phyloP scores from a whole-genome alignment of 2,888 invertebrate genomes.

The Aquatica leii region DNA sequence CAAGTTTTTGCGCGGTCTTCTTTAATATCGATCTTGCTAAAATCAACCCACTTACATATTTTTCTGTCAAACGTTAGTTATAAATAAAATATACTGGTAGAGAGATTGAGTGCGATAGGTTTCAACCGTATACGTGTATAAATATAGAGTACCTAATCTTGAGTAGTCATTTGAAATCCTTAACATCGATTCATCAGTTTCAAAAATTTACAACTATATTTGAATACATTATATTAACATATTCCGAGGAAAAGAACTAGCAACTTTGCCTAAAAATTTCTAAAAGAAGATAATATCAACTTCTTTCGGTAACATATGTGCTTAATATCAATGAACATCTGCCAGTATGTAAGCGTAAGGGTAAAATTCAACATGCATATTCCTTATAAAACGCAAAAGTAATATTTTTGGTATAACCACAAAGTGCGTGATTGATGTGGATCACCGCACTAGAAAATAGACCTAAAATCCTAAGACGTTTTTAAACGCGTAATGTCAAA shows the following conservation, averaged over 20 bases:
- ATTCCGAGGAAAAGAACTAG: too few relatives aligned
- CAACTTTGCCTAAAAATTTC: too few relatives aligned
- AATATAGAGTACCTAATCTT: background rate
- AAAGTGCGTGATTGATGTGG: too few relatives aligned
- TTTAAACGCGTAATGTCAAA: too few relatives aligned
- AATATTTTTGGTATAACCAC: too few relatives aligned
- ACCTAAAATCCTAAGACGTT: too few relatives aligned
- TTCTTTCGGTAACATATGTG: background rate
- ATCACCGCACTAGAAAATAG: too few relatives aligned
- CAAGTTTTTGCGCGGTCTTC: background rate
- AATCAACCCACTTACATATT: conserved; percentile 2
- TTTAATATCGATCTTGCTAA: background rate
- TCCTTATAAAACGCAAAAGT: too few relatives aligned
- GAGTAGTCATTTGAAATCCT: background rate
- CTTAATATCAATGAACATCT: background rate
- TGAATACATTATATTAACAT: background rate
- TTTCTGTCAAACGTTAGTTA: conserved; percentile 4
- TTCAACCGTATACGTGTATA: conserved; percentile 1
- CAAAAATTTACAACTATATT: background rate
- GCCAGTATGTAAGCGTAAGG: background rate
- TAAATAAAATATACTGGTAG: conserved; percentile 7
- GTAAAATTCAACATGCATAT: too few relatives aligned
- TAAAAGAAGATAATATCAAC: too few relatives aligned
- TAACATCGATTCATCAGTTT: background rate
- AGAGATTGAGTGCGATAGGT: background rate